Conservation (phyloP, 2,113 vertebrate genomes). For the Carassius gibelio region DNA sequence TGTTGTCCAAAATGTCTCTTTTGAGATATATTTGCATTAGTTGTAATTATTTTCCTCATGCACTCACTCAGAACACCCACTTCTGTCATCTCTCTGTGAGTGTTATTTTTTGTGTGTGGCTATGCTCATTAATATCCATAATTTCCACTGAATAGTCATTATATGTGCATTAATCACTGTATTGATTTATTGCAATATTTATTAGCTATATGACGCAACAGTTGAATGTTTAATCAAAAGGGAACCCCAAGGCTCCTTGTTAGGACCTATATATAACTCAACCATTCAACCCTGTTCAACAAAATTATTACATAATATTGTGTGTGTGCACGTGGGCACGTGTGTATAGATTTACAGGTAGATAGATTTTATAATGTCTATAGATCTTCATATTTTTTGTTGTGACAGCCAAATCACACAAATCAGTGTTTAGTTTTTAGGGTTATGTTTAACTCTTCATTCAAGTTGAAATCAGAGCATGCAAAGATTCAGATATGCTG, state of each 20-base stretch:
- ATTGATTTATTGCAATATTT: constrained; percentile 2
- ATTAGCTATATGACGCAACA: not conserved
- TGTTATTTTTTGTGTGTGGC: not conserved
- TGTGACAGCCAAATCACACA: not conserved
- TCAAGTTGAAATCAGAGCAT: not conserved
- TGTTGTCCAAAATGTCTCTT: not conserved
- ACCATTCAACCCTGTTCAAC: not conserved
- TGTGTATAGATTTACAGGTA: too few relatives aligned
- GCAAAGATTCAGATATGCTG: not conserved
- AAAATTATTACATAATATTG: not conserved
- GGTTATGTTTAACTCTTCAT: not conserved
- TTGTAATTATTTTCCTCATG: constrained; percentile 14
- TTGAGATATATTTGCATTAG: constrained; percentile 28
- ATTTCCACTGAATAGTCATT: constrained; percentile 21
- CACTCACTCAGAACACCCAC: not conserved
- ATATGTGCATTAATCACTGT: constrained; percentile 1
- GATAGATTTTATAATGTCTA: too few relatives aligned
- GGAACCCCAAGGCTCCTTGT: not conserved
- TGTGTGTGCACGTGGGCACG: too few relatives aligned
- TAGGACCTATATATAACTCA: not conserved
- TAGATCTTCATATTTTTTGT: not conserved
- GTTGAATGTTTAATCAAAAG: constrained; percentile 7
- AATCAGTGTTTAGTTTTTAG: not conserved
- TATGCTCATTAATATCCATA: constrained; percentile 17
- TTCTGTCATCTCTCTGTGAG: not conserved